A percentile compares a stretch with the other conserved stretches of the same genome.
Evolutionary conservation across 2,888 invertebrate species (phyloP).

Genomic region (Cantharis lateralis): DNA sequence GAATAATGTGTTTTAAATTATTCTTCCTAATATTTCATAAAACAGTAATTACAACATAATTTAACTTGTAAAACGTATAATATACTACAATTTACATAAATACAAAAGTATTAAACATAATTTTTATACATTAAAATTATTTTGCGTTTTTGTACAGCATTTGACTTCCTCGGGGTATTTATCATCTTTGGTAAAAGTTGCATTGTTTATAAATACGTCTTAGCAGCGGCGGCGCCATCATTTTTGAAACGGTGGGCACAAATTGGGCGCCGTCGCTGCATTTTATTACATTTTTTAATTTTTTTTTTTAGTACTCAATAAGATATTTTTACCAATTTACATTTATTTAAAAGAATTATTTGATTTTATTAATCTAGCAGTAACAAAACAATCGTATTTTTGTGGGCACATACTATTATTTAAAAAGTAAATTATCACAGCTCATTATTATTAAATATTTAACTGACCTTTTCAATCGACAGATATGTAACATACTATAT

Average conservation of each 20-base stretch:
- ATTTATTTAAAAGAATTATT: neutral
- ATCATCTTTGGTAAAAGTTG: conserved; percentile 4
- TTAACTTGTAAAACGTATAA: neutral
- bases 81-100: neutral
- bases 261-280: no score
- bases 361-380: neutral
- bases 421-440: neutral
- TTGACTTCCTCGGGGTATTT: neutral
- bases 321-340: neutral
- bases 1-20: neutral
- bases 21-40: neutral
- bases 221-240: no score
- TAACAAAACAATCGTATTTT: neutral
- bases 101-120: neutral
- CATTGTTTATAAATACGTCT: neutral
- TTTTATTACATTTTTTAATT: neutral
- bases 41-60: neutral
- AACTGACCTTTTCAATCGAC: neutral
- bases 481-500: neutral
- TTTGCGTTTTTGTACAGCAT: neutral
- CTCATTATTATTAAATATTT: neutral
- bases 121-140: neutral
- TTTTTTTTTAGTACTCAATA: neutral
- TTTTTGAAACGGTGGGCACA: no score
- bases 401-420: neutral